Conservation (phyloP, 2,113 vertebrate species). For the Phasianus colchicus region DNA sequence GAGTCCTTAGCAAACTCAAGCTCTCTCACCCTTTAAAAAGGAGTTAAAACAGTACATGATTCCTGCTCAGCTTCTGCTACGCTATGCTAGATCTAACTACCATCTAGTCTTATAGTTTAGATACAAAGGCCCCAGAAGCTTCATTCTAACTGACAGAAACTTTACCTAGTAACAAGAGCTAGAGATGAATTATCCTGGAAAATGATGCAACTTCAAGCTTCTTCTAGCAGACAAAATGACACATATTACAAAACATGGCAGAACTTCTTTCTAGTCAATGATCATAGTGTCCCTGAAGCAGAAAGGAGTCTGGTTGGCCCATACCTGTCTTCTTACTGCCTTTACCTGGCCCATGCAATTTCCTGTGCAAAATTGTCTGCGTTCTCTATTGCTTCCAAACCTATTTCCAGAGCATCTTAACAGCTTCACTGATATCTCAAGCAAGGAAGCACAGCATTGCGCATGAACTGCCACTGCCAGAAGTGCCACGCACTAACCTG, state of each 20-base stretch:
- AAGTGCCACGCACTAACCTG: not conserved
- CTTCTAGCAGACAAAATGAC: not conserved
- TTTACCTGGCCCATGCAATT: not conserved
- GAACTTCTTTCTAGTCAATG: not conserved
- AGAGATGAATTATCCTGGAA: not conserved
- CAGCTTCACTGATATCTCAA: not conserved
- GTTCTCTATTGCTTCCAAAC: not conserved
- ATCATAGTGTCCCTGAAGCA: rapidly evolving
- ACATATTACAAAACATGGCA: not conserved
- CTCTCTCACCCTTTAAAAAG: not conserved
- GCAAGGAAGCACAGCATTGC: not conserved
- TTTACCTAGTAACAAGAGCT: not conserved
- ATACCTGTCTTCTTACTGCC: not conserved
- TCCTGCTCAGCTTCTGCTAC: not conserved
- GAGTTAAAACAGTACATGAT: not conserved
- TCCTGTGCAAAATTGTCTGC: not conserved
- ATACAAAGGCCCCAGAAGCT: not conserved
- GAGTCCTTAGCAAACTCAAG: not conserved
- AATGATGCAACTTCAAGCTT: not conserved
- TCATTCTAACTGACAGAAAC: not conserved
- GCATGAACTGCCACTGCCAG: not conserved
- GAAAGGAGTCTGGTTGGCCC: not conserved
- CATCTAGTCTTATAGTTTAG: not conserved
- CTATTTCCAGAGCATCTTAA: not conserved
- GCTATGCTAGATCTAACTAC: not conserved